These are phyloP conservation scores for Dreissena rostriformis DNA, from an alignment of 1,140 invertebrate species.

Conservation along the genomic window DNA sequence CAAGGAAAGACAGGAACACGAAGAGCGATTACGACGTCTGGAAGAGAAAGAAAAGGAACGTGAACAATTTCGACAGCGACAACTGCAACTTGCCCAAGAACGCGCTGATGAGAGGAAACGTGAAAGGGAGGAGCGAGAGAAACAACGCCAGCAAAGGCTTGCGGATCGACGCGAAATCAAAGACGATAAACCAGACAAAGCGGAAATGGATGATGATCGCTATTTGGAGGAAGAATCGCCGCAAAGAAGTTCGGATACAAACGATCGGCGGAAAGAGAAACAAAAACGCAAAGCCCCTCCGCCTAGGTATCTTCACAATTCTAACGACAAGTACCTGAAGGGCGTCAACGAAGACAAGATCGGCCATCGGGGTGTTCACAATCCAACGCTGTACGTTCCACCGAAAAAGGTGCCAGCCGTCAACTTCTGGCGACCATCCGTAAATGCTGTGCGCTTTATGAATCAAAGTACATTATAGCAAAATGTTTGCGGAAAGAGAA, in stretches of 20 bases:
- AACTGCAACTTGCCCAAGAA: background rate
- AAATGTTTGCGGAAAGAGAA: too few species aligned
- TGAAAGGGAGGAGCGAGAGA: background rate
- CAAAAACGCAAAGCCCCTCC: background rate
- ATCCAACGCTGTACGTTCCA: slow-evolving; percentile 9
- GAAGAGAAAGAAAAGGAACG: background rate
- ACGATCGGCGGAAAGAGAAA: background rate
- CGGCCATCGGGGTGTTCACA: slow-evolving; percentile 2
- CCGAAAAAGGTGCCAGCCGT: background rate
- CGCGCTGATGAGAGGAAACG: background rate
- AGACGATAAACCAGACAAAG: background rate
- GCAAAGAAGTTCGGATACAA: background rate
- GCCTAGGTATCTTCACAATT: slow-evolving; percentile 27
- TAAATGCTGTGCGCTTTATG: background rate
- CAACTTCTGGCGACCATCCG: background rate
- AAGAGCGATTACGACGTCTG: background rate
- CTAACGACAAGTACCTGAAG: slow-evolving; percentile 35
- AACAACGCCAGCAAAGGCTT: background rate
- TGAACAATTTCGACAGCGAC: background rate
- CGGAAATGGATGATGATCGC: background rate
- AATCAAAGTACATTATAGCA: background rate
- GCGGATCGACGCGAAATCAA: background rate
- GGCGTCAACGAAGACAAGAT: slow-evolving; percentile 16
- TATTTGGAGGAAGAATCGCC: slow-evolving; percentile 8
- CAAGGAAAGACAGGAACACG: background rate